Evolutionary conservation across 2,888 invertebrate species (phyloP).

Genomic region (Bombyx huttoni): DNA sequence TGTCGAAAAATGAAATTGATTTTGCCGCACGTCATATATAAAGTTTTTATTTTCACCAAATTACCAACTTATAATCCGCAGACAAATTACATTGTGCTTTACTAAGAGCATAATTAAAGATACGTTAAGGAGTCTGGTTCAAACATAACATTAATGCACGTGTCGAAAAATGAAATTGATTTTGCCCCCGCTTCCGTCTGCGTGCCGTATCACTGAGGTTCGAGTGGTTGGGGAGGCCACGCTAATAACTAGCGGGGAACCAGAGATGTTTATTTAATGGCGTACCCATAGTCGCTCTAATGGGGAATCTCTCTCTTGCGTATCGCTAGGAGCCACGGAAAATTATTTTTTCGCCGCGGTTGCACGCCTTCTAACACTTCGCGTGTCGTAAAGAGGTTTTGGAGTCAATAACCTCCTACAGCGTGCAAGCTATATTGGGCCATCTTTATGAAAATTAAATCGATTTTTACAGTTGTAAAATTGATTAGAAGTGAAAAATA

Average conservation of each 20-base stretch:
- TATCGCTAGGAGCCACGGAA: conserved; percentile 15
- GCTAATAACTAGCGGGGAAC: conserved; percentile 65
- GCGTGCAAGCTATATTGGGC: not conserved
- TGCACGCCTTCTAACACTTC: not conserved
- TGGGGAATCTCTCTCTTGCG: conserved; percentile 37
- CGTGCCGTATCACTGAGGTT: conserved; percentile 65
- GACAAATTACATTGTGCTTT: not conserved
- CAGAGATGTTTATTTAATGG: conserved; percentile 71
- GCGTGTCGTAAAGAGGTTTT: not conserved
- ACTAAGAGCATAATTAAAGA: conserved; percentile 3
- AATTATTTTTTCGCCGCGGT: conserved; percentile 24
- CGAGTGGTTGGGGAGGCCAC: conserved; percentile 57
- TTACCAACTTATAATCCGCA: too few relatives aligned
- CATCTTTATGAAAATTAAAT: not conserved
- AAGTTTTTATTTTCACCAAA: too few relatives aligned
- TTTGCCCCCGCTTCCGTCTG: conserved; percentile 55
- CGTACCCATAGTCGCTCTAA: conserved; percentile 61
- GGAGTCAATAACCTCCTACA: not conserved
- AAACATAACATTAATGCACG: conserved; percentile 59
- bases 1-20: conserved; percentile 71
- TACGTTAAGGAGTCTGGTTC: conserved; percentile 27
- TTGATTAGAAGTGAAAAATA: too few relatives aligned
- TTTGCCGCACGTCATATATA: too few relatives aligned
- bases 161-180: conserved; percentile 71
- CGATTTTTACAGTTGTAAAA: too few relatives aligned